Evolutionary conservation across 2,797 vertebrate genomes (phyloP), one percentile per base, ranked within the genome.

Genomic region (Chelon labrosus): DNA sequence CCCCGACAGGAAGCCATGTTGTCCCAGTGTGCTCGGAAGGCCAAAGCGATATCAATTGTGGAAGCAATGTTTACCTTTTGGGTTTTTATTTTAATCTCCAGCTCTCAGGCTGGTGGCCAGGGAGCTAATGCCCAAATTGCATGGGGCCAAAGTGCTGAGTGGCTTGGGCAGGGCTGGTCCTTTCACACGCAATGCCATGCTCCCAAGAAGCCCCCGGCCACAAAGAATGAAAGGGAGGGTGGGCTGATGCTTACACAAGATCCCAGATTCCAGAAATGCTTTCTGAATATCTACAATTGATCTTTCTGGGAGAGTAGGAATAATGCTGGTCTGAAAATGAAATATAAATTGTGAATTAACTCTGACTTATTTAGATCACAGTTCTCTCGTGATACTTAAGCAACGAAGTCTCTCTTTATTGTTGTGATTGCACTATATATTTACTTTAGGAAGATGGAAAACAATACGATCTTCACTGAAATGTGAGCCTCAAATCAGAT

Each of bases 61-160:
- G 91, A 93, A 93, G 84, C 83, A 65, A 53, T 96, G 93, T 96
- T 96, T 95, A 92, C 93, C 89, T 95, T 95, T 76, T 83, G 41
- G 82, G 89, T 92, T 89, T 92, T 89, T 85, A 56, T 86, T 76
- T 75, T 93, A 92, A 94, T 92, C 92, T 94, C 73, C 52, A 70
- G 75, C 13, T 83, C 76, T 58, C 56, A 89, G 80, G 90, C 78
- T 53, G 84, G 84, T 87, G 91, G 92, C 93, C 93, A 89, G 82
- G 86, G 84, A 90, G 81, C 83, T 68, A 50, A 87, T 87, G 89
- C 90, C 90, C 78, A 91, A 86, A 85, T 85, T 83, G 73, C 88
- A 88, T 78, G 80, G 83, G 91, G 80, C 88, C 87, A 70, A 85
- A 65, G 79, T 86, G 91, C 74, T 87, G 92, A 89, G 85, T 75